These are phyloP conservation scores for Zhuqinia jingwanae DNA, from an alignment of 2,888 invertebrate species.

Conservation along the genomic window DNA sequence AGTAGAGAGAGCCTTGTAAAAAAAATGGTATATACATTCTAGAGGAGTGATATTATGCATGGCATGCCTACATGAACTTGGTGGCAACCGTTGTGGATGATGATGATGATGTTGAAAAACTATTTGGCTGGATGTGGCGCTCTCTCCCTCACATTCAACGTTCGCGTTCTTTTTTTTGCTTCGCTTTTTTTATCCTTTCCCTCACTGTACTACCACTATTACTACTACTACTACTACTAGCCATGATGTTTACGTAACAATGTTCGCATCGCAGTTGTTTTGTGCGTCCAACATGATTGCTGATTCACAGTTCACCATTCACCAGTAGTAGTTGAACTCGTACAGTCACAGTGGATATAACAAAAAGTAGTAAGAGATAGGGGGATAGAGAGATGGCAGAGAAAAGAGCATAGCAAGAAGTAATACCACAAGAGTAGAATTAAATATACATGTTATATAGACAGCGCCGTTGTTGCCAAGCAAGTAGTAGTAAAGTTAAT, in stretches of 20 bases:
- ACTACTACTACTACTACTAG: too few relatives aligned
- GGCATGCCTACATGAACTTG: conserved; percentile 9
- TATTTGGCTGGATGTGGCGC: conserved; percentile 20
- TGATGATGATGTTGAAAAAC: conserved; percentile 35
- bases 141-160: neutral
- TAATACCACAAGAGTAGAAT: conserved; percentile 23
- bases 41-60: too few relatives aligned
- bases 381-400: neutral
- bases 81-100: conserved; percentile 1
- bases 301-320: conserved; percentile 33
- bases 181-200: conserved; percentile 12
- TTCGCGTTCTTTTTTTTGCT: conserved; percentile 11
- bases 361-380: neutral
- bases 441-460: conserved; percentile 22
- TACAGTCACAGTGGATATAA: neutral
- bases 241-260: conserved; percentile 34
- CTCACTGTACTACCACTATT: neutral
- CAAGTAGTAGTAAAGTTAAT: neutral
- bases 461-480: conserved; percentile 23
- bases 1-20: neutral
- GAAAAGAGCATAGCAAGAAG: neutral
- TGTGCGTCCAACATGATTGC: conserved; percentile 23
- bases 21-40: too few relatives aligned
- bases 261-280: conserved; percentile 31
- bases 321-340: conserved; percentile 18